phyloP scores from a whole-genome alignment of 2,797 vertebrate species.

The Pelodytes ibericus region DNA sequence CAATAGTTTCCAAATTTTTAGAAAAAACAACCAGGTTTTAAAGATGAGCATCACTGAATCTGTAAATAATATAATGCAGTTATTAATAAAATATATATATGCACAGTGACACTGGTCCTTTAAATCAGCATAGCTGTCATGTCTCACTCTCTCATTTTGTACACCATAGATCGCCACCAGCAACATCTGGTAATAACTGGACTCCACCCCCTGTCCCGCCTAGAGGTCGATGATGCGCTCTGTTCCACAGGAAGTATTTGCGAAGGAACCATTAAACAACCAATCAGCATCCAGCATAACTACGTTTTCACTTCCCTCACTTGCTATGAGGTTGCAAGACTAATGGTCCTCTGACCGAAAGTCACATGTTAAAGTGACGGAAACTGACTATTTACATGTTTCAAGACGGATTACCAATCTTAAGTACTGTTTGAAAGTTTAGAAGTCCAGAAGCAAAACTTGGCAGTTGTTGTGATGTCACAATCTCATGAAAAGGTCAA shows the following conservation, averaged over 20 bases:
- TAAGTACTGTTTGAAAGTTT: neutral
- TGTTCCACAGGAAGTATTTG: neutral
- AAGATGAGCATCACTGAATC: no score
- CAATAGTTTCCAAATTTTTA: no score
- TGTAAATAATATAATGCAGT: no score
- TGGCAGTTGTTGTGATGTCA: neutral
- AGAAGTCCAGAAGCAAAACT: neutral
- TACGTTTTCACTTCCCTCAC: neutral
- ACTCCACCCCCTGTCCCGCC: constrained; percentile 41
- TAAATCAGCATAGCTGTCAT: no score
- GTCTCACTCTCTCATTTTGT: no score
- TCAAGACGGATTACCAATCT: neutral
- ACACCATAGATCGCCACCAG: constrained; percentile 1
- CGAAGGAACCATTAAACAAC: neutral
- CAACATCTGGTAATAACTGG: neutral
- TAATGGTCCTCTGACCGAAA: no score
- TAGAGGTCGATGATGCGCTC: constrained; percentile 15
- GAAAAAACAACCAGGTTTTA: no score
- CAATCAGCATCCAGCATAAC: neutral
- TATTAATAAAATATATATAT: no score
- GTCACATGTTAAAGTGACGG: neutral
- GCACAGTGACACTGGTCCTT: no score
- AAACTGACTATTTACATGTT: neutral
- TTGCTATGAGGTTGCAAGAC: neutral
- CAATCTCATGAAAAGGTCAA: no score